Evolutionary conservation across 2,888 invertebrate genomes (phyloP).

Genomic region (Drosophila infuscata): DNA sequence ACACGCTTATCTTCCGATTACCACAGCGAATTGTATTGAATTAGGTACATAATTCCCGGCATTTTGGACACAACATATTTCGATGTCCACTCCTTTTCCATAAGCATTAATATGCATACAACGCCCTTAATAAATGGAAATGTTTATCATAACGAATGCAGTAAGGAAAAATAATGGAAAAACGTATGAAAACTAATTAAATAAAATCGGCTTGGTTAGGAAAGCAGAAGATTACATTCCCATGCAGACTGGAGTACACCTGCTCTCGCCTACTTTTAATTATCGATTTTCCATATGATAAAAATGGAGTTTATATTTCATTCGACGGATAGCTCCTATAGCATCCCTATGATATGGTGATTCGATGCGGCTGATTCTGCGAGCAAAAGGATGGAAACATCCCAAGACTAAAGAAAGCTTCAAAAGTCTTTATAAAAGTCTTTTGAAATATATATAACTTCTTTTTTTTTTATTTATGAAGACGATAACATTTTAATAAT

Average conservation of each 20-base stretch:
- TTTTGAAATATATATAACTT: neutral
- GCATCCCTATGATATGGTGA: neutral
- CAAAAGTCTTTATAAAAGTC: neutral
- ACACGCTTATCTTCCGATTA: constrained; percentile 74
- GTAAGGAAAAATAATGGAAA: neutral
- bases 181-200: neutral
- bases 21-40: constrained; percentile 77
- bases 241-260: neutral
- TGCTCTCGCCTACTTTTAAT: neutral
- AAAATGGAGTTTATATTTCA: accelerated
- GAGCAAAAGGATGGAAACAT: neutral
- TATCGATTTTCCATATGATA: neutral
- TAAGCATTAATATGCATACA: constrained; percentile 4
- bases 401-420: neutral
- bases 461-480: neutral
- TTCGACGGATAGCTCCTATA: neutral
- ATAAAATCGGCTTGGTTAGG: neutral
- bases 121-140: neutral
- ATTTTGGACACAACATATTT: constrained; percentile 16
- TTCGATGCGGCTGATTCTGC: accelerated
- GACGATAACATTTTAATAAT: neutral
- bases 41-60: constrained; percentile 61
- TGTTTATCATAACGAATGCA: neutral
- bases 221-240: neutral
- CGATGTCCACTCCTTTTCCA: constrained; percentile 3